Conservation (phyloP, 2,888 invertebrate genomes). For the Idaea dimidiata region DNA sequence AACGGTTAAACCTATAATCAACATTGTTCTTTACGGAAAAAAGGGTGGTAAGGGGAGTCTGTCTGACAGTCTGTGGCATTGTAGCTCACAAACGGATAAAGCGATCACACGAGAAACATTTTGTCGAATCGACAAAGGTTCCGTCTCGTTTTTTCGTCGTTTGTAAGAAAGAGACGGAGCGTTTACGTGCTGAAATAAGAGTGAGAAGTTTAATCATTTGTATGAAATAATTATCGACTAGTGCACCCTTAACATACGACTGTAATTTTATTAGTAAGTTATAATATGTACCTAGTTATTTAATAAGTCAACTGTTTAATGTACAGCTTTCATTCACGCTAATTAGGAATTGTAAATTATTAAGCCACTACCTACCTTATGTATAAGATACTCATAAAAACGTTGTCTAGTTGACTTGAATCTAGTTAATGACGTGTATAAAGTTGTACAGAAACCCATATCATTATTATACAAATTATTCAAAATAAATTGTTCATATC, state of each 20-base stretch:
- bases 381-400: slow-evolving; percentile 73
- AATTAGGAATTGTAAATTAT: slow-evolving; percentile 70
- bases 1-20: no score
- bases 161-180: no score
- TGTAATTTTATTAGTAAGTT: slow-evolving; percentile 68
- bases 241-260: slow-evolving; percentile 53
- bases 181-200: no score
- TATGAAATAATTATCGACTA: no score
- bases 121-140: no score
- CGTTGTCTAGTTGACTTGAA: slow-evolving; percentile 76
- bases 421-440: slow-evolving; percentile 77
- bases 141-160: no score
- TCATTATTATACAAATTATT: slow-evolving; percentile 76
- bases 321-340: slow-evolving; percentile 71
- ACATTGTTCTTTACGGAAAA: no score
- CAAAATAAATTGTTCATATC: slow-evolving; percentile 79
- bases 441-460: slow-evolving; percentile 80
- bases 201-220: no score
- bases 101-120: no score
- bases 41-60: no score
- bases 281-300: slow-evolving; percentile 39
- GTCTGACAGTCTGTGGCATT: no score
- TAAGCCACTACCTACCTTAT: slow-evolving; percentile 69
- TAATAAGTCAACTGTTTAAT: slow-evolving; percentile 65
- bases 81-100: no score